Base-by-base conservation (phyloP, 2,797 vertebrate genomes). In the Lagodon rhomboides region DNA sequence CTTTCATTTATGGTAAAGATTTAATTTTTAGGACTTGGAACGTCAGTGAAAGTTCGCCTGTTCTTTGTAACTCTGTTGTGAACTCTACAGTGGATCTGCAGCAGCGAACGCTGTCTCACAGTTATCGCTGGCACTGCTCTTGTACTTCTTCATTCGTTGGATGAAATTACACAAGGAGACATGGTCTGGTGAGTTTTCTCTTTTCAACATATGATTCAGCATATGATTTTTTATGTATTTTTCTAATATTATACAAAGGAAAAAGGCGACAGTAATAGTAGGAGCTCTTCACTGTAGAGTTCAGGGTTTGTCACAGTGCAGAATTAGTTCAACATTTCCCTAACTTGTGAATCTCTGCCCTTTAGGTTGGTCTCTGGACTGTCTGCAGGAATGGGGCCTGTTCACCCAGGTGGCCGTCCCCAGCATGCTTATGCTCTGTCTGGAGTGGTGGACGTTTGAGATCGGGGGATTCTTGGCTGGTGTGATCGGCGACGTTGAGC, bases 361-460 rank as follows among this genome's bases (percentile, higher is more conserved):
- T 11, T 1, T 6, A 69, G 67, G 54, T 17, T 69, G 67, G 67
- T 69, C 67, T 5, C 13, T 16, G 54, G 67, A 69, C 18, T 69
- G 53, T 47, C 67, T 69, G 67, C 54, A 69, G 54, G 67, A 69
- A 46, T 98, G 97, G 97, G 95, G 94, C 1, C 62, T 92, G 43
- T 98, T 97, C 75, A 85, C 95, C 76, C 60, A 6, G 9, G 92
- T 98, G 82, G 97, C 97, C 0, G 20, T 98, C n/a, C 96, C 97
- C 2, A 93, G 97, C 90, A 97, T 97, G 96, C 73, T 97, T n/a
- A 97, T 97, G 97, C 72, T 97, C 7, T 98, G 97, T 68, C 94
- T 97, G 7, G 96, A 98, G 83, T 97, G 96, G 96, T 98, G 97
- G 97, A 95, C 95, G 12, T 97, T 95, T 43, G 97, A 97, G 88